A percentile compares a stretch with the other conserved stretches of the same genome.
Evolutionary conservation across 2,797 vertebrate genomes (phyloP).

Genomic region (Micrastur ruficollis): DNA sequence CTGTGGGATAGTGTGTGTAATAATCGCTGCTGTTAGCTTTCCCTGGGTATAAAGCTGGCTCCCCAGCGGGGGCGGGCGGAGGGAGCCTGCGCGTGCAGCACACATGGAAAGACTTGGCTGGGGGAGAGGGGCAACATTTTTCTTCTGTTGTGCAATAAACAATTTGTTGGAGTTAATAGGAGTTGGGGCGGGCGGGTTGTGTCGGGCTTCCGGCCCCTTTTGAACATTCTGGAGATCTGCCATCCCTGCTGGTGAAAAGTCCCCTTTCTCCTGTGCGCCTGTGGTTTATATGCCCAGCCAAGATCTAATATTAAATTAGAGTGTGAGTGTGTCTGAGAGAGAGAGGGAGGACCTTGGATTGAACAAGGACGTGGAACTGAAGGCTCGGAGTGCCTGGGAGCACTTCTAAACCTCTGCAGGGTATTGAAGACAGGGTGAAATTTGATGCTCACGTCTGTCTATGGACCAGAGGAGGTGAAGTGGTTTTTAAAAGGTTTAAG

Average conservation of each 20-base stretch:
- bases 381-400: background rate
- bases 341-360: background rate
- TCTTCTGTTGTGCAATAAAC: conserved; percentile 71
- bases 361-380: background rate
- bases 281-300: background rate
- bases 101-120: conserved; percentile 57
- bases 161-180: conserved; percentile 70
- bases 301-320: background rate
- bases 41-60: conserved; percentile 61
- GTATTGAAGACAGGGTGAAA: background rate
- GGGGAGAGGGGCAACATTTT: conserved; percentile 38
- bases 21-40: conserved; percentile 64
- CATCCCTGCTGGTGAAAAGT: conserved; percentile 43
- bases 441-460: background rate
- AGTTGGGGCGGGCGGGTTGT: conserved; percentile 1
- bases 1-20: conserved; percentile 69
- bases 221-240: conserved; percentile 63
- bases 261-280: background rate
- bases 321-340: background rate
- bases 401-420: background rate
- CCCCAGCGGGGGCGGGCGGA: conserved; percentile 9
- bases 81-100: conserved; percentile 57
- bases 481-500: background rate
- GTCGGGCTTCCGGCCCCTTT: conserved; percentile 49
- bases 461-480: background rate